Evolutionary conservation across 1,140 invertebrate species (phyloP), one percentile per base, ranked within the genome.

Genomic region (Cepaea nemoralis): DNA sequence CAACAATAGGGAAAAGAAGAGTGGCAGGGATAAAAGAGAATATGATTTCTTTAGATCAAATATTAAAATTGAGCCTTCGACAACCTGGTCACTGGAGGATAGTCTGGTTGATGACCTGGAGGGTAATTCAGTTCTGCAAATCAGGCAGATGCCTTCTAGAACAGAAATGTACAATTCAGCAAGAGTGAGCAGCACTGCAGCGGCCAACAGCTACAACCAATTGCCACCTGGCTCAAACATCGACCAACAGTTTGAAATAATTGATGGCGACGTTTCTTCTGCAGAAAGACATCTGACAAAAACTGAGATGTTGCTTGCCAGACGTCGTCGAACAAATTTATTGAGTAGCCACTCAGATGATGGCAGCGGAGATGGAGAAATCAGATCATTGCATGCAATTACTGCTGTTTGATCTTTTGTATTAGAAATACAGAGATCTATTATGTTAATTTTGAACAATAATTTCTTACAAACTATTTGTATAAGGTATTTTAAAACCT

Each of bases 231-330:
- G 19, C 33, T 6, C n/a, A 10, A 31, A 31, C 27, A 2, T 6
- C 10, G 27, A 63, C 33, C n/a, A 63, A 5, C 27, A 31, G 3
- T 6, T 1, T 31, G 59, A 31, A 3, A 19, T 31, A 10, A 31
- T 31, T 63, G 59, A 63, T 16, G 59, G 59, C 6, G 27, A 31
- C 33, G 6, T n/a, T 31, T 31, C 59, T 6, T 31, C 59, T 31
- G 80, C 83, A 19, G 66, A 71, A 0, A 80, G 81, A 69, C 88
- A 86, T 67, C 69, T 87, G 73, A 91, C 91, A 22, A 91, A 91
- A 81, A 91, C 91, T 5, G 91, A 91, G 80, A 90, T 91, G 89
- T 81, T 91, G 74, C 67, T 91, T 35, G 91, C 91, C 37, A 80
- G 91, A 31, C 81, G 86, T 31, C 82, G 86, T 66, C 83, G 86